Conservation (phyloP, 2,888 invertebrate species). For the Hermaeophaga mercurialis region DNA sequence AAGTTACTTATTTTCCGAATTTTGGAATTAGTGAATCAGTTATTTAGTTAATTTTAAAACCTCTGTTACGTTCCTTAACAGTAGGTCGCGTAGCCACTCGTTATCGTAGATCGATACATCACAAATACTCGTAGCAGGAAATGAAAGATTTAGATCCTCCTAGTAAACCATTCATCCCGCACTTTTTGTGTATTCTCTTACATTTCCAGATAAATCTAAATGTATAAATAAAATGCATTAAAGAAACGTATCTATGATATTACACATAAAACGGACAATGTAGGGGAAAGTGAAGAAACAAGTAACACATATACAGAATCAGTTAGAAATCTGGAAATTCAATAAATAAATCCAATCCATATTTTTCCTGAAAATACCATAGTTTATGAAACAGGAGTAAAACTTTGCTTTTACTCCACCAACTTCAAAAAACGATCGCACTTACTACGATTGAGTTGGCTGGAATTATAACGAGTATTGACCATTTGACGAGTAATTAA, state of each 20-base stretch:
- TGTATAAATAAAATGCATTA: slow-evolving; percentile 8
- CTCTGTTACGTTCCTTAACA: too few species aligned
- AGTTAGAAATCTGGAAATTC: too few species aligned
- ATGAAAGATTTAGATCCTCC: slow-evolving; percentile 30
- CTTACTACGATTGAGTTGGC: slow-evolving; percentile 7
- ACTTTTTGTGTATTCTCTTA: slow-evolving; percentile 22
- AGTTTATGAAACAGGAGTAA: too few species aligned
- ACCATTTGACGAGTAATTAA: slow-evolving; percentile 9
- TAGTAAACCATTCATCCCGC: slow-evolving; percentile 19
- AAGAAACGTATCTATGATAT: neutral
- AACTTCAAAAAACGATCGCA: too few species aligned
- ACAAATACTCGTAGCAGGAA: slow-evolving; percentile 27
- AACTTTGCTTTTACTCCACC: too few species aligned
- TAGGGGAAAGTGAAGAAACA: neutral
- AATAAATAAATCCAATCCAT: too few species aligned
- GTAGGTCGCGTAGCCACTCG: neutral
- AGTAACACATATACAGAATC: too few species aligned
- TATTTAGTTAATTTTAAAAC: too few species aligned
- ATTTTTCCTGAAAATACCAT: too few species aligned
- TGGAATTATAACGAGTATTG: neutral
- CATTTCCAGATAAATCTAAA: slow-evolving; percentile 24
- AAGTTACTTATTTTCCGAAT: too few species aligned
- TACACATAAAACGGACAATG: neutral
- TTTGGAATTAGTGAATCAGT: too few species aligned
- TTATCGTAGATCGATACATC: neutral